Evolutionary conservation across 1,140 invertebrate genomes (phyloP), one percentile per base, ranked within the genome.

Genomic region (Venustaconcha ellipsiformis): DNA sequence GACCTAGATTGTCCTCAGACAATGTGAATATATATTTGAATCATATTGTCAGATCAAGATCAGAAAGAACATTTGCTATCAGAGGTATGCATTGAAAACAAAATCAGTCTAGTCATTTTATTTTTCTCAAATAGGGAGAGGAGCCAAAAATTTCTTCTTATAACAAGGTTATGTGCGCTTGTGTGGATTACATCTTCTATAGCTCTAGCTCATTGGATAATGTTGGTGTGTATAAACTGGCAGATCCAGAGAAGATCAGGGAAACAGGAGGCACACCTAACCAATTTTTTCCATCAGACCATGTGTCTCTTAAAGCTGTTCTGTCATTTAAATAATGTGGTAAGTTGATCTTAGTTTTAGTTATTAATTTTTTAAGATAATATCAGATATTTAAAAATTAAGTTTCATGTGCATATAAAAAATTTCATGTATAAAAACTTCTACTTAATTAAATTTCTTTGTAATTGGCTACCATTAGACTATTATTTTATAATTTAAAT

Each of bases 161-260:
- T 57, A 82, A 76, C 57, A 26, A 67, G 1, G 66, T 71, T 62
- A 80, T 78, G 70, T 56, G 77, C 20, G 65, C 55, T 5, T 65
- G 70, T 63, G 73, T 86, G 71, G 84, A 86, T 63, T 86, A 86
- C 63, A 79, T 83, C n/a, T 84, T 86, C 76, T 81, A 81, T 71
- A 83, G 80, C 60, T 74, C 80, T 17, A 65, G 20, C 55, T 76
- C 72, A 20, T 64, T 86, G 37, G 76, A 81, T 66, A 72, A 76
- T 37, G 73, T 81, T 26, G 84, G 82, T 20, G 80, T 82, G n/a
- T 60, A 81, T 14, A 72, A 83, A 70, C 71, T 76, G 0, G 72
- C 81, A 5, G 58, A 78, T 56, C 23, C 70, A n/a, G 67, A 74
- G 17, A 72, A 66, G 15, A 63, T 86, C 5, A 67, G 73, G 20